These are phyloP conservation scores for Turnix velox DNA, from an alignment of 2,113 vertebrate species.

Conservation along the genomic window DNA sequence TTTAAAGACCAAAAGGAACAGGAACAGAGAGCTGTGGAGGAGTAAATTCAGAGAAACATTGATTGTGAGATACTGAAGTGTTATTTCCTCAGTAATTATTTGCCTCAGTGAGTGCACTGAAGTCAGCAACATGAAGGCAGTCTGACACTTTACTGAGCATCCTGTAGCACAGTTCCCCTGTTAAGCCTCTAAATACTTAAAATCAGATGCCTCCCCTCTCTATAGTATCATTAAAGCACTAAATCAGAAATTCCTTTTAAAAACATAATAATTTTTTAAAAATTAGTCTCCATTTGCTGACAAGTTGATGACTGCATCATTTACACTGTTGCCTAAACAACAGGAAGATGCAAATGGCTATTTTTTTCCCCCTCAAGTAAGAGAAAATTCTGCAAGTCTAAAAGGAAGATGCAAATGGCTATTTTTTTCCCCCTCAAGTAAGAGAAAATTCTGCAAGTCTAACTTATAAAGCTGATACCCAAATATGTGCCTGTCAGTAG, in stretches of 20 bases:
- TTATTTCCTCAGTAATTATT: conserved; percentile 37
- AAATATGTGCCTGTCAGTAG: neutral
- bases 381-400: neutral
- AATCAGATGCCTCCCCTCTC: neutral
- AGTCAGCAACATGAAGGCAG: neutral
- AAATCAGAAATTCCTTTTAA: neutral
- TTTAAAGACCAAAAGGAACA: neutral
- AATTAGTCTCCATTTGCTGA: neutral
- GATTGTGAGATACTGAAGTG: neutral
- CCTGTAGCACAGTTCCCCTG: neutral
- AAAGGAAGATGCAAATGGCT: neutral
- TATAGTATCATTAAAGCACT: neutral
- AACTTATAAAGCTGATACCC: neutral
- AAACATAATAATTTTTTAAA: neutral
- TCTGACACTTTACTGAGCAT: neutral
- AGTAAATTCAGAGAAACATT: neutral
- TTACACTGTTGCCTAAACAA: neutral
- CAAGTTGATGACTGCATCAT: neutral
- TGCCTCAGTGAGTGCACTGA: neutral
- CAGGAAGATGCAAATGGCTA: neutral
- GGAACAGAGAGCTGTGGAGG: neutral
- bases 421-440: neutral
- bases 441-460: neutral
- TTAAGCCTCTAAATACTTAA: neutral
- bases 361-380: neutral